Evolutionary conservation across 2,797 vertebrate species (phyloP), one percentile per base, ranked within the genome.

Genomic region (Lagodon rhomboides): DNA sequence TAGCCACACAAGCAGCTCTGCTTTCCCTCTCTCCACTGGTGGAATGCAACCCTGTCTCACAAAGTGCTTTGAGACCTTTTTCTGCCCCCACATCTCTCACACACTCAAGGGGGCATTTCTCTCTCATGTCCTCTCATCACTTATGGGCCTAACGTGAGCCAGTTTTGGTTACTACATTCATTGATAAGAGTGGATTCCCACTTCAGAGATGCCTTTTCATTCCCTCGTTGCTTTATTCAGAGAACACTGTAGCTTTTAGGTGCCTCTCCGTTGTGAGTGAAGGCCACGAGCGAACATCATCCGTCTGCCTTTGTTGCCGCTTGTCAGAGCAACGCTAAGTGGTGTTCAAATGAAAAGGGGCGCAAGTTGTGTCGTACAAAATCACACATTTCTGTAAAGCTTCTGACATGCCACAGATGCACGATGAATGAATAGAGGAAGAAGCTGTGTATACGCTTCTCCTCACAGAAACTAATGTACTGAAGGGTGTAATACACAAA

Each of bases 401-500:
- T 34, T 34, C 7, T 34, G 34, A 34, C 34, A 34, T 34, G 7
- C 34, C 34, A 34, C 34, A 34, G 34, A 8, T 34, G 8, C 34
- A 7, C 30, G 1, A 34, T 30, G 30, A 34, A 34, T 34, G 34
- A 34, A 34, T 34, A 7, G 34, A 34, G 34, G 1, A 9, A 34
- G 7, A 34, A 34, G 34, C 34, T 53, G 51, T 49, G 10, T 49
- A n/a, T 3, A 9, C 9, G 30, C 25, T 12, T 70, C 18, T 68
- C 30, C 10, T 23, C 7, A 22, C 61, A 68, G 62, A 80, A 71
- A 66, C 23, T 55, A 68, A 64, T 80, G 7, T 68, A 68, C n/a
- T 64, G 43, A 77, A 44, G 27, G 22, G 44, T 77, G 18, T 43
- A 61, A 68, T 64, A 41, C 54, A 77, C 77, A 72, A 34, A 5